Base-by-base conservation (phyloP, 2,888 invertebrate genomes). In the Hoplodrina ambigua region DNA sequence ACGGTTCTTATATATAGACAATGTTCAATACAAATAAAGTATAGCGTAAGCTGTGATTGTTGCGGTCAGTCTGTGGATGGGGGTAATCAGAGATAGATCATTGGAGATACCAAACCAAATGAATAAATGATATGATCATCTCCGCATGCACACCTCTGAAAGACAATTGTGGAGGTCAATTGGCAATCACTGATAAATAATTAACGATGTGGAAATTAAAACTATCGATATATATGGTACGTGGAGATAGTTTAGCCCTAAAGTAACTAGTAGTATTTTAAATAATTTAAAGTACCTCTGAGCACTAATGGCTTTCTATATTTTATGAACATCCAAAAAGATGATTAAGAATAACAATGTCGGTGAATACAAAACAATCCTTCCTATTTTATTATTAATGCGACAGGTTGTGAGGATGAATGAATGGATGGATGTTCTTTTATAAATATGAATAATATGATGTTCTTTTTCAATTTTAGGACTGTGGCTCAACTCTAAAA, bases 111-210 rank as follows among this genome's bases (percentile, higher is more conserved):
- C 13, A 41, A 13, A 41, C 41, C 13, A 41, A 41, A 13, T 37
- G 37, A 37, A 37, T 8, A 8, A 37, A 37, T 8, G 37, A 15
- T 44, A 44, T 17, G 6, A 46, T 44, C 33, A n/a, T 13, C 15
- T 20, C 25, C 11, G 20, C 15, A 15, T 19, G 15, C 13, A 37
- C 25, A 19, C 44, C 10, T 37, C 33, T 44, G 6, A 30, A 6
- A 72, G 37, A 41, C n/a, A 13, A 4, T 59, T 46, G 25, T 46
- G 46, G 25, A 44, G 13, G 11, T 61, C 6, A 61, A 44, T 73
- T 11, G 33, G 11, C n/a, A 46, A 54, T 68, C 53, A 67, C 20
- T 53, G 33, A 4, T 11, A n/a, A 53, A n/a, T 19, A 46, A 37
- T 61, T 20, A 17, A 59, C 0, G 20, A 59, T 25, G 1, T 41